A percentile compares a stretch with the other conserved stretches of the same genome.
phyloP scores from a whole-genome alignment of 1,140 invertebrate species.

The Harlomillsia oculata region DNA sequence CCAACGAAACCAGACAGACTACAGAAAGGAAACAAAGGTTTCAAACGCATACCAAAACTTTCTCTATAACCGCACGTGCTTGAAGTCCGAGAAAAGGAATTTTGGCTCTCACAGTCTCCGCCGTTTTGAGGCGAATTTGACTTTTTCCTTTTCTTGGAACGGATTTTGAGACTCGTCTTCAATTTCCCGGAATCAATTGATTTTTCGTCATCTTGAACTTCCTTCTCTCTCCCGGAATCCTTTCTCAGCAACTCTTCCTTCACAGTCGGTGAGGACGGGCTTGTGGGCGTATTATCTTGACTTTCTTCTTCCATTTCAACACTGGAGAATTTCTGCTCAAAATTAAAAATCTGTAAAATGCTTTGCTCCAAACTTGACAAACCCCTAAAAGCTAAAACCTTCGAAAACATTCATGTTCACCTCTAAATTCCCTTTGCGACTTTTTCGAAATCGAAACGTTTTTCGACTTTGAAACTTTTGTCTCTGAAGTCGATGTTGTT shows the following conservation, averaged over 20 bases:
- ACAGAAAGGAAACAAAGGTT: neutral
- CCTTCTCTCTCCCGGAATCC: neutral
- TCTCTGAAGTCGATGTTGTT: constrained; percentile 71
- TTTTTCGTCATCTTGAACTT: constrained; percentile 19
- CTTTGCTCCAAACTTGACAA: too few relatives aligned
- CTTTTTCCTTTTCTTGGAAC: constrained; percentile 31
- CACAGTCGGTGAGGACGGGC: constrained; percentile 23
- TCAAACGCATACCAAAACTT: constrained; percentile 30
- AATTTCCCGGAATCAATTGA: constrained; percentile 9
- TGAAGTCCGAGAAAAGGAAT: constrained; percentile 34
- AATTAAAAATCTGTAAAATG: neutral
- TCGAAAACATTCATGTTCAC: constrained; percentile 32
- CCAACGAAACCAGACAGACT: neutral
- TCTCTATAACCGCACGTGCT: constrained; percentile 34
- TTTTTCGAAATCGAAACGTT: constrained; percentile 78
- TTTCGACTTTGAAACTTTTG: constrained; percentile 88
- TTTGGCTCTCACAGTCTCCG: constrained; percentile 32
- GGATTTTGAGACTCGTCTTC: constrained; percentile 23
- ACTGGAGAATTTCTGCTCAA: constrained; percentile 24
- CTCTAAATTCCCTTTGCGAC: constrained; percentile 50
- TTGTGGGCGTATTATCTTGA: neutral
- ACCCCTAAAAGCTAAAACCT: too few relatives aligned
- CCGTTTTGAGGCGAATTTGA: constrained; percentile 32
- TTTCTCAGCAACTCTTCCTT: constrained; percentile 19
- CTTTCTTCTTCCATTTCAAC: constrained; percentile 30